These are phyloP conservation scores for Drosophila carrolli DNA, from an alignment of 1,140 invertebrate genomes.

Conservation along the genomic window DNA sequence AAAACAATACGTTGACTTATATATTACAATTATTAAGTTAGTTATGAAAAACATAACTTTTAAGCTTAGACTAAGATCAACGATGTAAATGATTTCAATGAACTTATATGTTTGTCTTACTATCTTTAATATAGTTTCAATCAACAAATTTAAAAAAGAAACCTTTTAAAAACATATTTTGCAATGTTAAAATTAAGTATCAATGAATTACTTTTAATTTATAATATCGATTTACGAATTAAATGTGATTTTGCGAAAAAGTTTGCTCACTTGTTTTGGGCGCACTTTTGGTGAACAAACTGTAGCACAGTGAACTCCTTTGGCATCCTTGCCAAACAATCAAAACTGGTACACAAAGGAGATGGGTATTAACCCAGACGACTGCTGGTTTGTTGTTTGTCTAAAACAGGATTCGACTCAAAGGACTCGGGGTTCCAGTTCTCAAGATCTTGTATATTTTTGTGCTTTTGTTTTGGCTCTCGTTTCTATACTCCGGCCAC, in stretches of 20 bases:
- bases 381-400: constrained; percentile 8
- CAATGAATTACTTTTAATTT: no score
- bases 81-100: no score
- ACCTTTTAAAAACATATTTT: no score
- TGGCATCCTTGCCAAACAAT: neutral
- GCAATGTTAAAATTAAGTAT: no score
- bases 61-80: no score
- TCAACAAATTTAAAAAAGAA: no score
- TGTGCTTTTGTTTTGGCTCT: constrained; percentile 79
- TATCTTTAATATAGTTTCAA: no score
- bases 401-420: constrained; percentile 18
- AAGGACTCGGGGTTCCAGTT: constrained; percentile 20
- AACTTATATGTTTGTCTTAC: no score
- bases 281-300: constrained; percentile 12
- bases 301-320: constrained; percentile 9
- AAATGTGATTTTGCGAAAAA: neutral
- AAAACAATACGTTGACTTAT: no score
- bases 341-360: constrained; percentile 2
- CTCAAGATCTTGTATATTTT: constrained; percentile 52
- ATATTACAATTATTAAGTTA: no score
- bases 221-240: neutral
- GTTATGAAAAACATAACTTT: no score
- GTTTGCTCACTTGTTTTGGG: constrained; percentile 1
- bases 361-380: constrained; percentile 28
- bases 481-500: constrained; percentile 48